These are phyloP conservation scores for Pavo muticus DNA, from an alignment of 2,113 vertebrate genomes.

Conservation along the genomic window DNA sequence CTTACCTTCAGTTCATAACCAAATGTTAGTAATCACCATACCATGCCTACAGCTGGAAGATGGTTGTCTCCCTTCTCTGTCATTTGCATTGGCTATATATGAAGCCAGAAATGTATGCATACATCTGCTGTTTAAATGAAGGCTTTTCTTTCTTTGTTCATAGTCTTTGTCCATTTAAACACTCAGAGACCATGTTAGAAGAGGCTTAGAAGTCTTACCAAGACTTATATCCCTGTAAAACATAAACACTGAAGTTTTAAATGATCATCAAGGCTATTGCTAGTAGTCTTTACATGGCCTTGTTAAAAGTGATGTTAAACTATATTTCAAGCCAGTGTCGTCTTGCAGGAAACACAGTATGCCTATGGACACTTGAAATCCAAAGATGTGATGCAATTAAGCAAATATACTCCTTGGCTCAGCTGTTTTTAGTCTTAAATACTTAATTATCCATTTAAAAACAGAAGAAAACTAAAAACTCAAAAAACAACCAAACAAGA, in stretches of 20 bases:
- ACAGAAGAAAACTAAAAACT: background rate
- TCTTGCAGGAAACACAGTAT: background rate
- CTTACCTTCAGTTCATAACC: background rate
- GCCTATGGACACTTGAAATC: background rate
- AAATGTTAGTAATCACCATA: background rate
- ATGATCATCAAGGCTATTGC: background rate
- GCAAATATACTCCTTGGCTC: background rate
- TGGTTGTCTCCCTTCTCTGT: background rate
- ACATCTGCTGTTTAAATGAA: background rate
- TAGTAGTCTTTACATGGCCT: background rate
- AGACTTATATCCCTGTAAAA: background rate
- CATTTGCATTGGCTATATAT: background rate
- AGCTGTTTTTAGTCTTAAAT: background rate
- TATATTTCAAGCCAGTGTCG: background rate
- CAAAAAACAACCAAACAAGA: background rate
- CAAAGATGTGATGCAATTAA: background rate
- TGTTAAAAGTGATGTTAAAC: background rate
- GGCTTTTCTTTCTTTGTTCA: background rate
- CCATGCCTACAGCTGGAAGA: background rate
- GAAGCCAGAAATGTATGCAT: accelerated
- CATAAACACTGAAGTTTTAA: background rate
- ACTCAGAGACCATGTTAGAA: background rate
- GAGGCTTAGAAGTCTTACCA: background rate
- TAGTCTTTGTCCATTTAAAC: background rate
- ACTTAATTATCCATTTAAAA: background rate